Percentiles rank a stretch among this genome's conserved stretches.
Conservation (phyloP, 2,113 vertebrate species). For the Brevimyrus niger region DNA sequence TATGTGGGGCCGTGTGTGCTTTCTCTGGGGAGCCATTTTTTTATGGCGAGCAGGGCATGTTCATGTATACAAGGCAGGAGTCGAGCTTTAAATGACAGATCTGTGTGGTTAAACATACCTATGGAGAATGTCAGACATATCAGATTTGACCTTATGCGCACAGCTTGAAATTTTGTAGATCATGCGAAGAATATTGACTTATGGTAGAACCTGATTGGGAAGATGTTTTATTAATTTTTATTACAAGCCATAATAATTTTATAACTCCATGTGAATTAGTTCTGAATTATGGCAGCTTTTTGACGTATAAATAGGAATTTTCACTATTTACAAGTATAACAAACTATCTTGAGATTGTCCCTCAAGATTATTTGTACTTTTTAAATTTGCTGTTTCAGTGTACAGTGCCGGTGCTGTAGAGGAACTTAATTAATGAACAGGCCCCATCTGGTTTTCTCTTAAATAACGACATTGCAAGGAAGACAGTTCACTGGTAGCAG, state of each 20-base stretch:
- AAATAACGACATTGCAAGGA: constrained; percentile 28
- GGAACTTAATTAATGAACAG: constrained; percentile 44
- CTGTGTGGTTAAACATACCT: not conserved
- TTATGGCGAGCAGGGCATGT: not conserved
- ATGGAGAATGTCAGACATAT: not conserved
- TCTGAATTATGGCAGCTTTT: constrained; percentile 22
- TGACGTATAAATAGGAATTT: constrained; percentile 27
- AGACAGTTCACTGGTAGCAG: not conserved
- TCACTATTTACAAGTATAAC: no score
- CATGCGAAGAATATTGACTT: not conserved
- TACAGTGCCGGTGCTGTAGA: constrained; percentile 30
- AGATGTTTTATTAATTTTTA: constrained; percentile 24
- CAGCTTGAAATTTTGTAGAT: not conserved
- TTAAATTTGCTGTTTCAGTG: not conserved
- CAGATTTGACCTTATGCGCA: not conserved
- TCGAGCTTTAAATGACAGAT: not conserved
- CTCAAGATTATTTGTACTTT: not conserved
- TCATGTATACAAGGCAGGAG: not conserved
- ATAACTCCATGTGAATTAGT: constrained; percentile 25
- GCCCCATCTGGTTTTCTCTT: constrained; percentile 23
- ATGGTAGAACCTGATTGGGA: not conserved
- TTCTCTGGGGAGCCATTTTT: not conserved
- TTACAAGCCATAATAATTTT: constrained; percentile 31
- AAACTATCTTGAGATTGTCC: constrained; percentile 17
- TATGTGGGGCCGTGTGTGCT: not conserved